phyloP scores from a whole-genome alignment of 2,113 vertebrate genomes.

The Datnioides undecimradiatus region DNA sequence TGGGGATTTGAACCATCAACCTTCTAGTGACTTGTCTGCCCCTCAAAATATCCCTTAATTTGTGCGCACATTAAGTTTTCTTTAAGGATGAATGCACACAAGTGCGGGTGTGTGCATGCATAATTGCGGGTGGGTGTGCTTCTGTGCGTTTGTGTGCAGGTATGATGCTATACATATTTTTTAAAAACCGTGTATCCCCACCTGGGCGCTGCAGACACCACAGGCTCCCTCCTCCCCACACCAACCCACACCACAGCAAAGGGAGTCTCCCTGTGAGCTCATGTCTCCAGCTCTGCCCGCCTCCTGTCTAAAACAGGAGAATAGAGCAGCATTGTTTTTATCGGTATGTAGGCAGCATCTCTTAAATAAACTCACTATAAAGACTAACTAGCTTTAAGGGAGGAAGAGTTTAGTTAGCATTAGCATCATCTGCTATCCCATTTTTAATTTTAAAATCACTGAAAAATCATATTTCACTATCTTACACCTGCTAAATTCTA shows the following conservation, averaged over 20 bases:
- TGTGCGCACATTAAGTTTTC: neutral
- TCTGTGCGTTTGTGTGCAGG: neutral
- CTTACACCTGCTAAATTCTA: no score
- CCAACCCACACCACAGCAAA: slow-evolving; percentile 30
- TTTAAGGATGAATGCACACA: slow-evolving; percentile 30
- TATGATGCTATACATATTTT: slow-evolving; percentile 10
- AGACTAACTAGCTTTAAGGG: neutral
- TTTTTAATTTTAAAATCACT: neutral
- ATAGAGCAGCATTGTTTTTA: neutral
- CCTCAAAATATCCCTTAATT: neutral
- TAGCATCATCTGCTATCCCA: neutral
- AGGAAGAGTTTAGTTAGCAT: neutral
- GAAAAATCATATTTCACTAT: no score
- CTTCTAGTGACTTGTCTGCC: neutral
- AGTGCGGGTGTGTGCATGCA: slow-evolving; percentile 43
- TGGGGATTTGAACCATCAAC: neutral
- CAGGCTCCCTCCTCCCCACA: slow-evolving; percentile 41
- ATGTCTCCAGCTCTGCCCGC: slow-evolving; percentile 62
- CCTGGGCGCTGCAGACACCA: slow-evolving; percentile 53
- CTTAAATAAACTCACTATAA: neutral
- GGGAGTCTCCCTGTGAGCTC: slow-evolving; percentile 70
- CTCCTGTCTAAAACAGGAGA: slow-evolving; percentile 29
- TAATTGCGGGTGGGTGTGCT: slow-evolving; percentile 10
- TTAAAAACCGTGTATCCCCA: slow-evolving; percentile 21
- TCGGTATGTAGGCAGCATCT: neutral